Percentiles rank a stretch among this genome's conserved stretches.
These are phyloP conservation scores for Eumerus sabulonum DNA, from an alignment of 2,888 invertebrate genomes.

Conservation along the genomic window DNA sequence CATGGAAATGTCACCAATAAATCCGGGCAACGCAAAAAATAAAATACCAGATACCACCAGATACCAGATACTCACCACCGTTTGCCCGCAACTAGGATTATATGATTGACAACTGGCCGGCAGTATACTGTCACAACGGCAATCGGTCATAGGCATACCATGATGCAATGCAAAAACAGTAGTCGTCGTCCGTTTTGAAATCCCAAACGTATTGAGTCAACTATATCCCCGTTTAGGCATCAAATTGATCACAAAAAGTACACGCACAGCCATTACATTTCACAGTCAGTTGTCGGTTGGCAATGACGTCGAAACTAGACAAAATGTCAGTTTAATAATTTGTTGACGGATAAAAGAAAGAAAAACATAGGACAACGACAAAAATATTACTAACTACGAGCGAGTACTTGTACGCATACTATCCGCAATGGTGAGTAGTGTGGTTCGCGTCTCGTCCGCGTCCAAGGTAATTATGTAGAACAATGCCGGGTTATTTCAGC, in stretches of 20 bases:
- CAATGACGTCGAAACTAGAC: constrained; percentile 68
- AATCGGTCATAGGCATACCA: constrained; percentile 66
- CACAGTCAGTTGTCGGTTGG: constrained; percentile 52
- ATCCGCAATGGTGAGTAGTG: constrained; percentile 44
- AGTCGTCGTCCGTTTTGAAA: constrained; percentile 49
- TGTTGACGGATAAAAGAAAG: constrained; percentile 54
- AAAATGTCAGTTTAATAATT: constrained; percentile 69
- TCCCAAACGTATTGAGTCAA: constrained; percentile 68
- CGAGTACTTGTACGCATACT: too few relatives aligned
- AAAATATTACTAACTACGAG: constrained; percentile 60
- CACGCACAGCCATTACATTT: constrained; percentile 66
- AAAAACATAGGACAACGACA: constrained; percentile 50
- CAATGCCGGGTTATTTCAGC: constrained; percentile 73
- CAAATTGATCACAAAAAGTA: constrained; percentile 66
- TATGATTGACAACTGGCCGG: constrained; percentile 67
- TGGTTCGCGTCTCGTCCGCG: constrained; percentile 58
- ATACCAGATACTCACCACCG: constrained; percentile 57
- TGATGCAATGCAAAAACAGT: constrained; percentile 47
- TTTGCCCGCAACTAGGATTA: constrained; percentile 32
- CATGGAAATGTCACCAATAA: constrained; percentile 64
- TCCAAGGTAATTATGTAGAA: constrained; percentile 78
- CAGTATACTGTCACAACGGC: constrained; percentile 64
- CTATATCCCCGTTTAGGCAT: constrained; percentile 67
- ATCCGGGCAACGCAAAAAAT: constrained; percentile 5
- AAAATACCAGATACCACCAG: neutral